phyloP scores from a whole-genome alignment of 2,113 vertebrate species.

The Siphamia tubifer region DNA sequence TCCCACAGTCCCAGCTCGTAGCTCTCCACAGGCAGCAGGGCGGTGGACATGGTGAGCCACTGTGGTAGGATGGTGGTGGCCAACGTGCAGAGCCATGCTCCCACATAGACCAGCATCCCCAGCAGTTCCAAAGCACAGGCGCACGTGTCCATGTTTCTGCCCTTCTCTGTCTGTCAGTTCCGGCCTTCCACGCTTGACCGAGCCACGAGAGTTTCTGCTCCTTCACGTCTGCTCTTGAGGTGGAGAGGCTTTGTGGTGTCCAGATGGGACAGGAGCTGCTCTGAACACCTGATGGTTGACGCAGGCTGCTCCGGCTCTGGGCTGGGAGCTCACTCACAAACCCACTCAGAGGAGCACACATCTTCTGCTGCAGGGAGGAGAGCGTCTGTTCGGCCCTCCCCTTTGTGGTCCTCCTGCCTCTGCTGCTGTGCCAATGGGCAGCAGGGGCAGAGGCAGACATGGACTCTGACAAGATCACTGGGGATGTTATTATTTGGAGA shows the following conservation, averaged over 20 bases:
- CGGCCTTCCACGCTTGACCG: conserved; percentile 29
- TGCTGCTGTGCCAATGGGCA: conserved; percentile 62
- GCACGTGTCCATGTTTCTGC: conserved; percentile 59
- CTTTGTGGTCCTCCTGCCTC: conserved; percentile 53
- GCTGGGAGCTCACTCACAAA: conserved; percentile 44
- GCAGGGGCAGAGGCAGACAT: conserved; percentile 48
- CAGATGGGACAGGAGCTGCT: conserved; percentile 17
- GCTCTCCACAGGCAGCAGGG: conserved; percentile 76
- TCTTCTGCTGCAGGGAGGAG: conserved; percentile 63
- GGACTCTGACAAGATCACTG: conserved; percentile 23
- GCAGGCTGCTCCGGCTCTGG: conserved; percentile 32
- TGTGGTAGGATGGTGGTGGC: conserved; percentile 74
- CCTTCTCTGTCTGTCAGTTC: conserved; percentile 8
- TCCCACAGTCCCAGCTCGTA: conserved; percentile 82
- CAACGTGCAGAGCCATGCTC: conserved; percentile 77
- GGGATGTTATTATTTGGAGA: conserved; percentile 53
- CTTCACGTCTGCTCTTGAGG: conserved; percentile 32
- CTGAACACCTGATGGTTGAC: conserved; percentile 46
- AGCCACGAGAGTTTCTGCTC: conserved; percentile 30
- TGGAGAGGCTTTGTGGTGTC: conserved; percentile 27
- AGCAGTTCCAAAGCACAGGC: conserved; percentile 69
- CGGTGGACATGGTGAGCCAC: conserved; percentile 78
- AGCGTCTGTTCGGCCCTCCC: conserved; percentile 64
- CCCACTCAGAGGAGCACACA: conserved; percentile 66
- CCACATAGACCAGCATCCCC: conserved; percentile 69